A percentile compares a stretch with the other conserved stretches of the same genome.
These are phyloP conservation scores for Melanophora roralis DNA, from an alignment of 2,888 invertebrate species.

Conservation along the genomic window DNA sequence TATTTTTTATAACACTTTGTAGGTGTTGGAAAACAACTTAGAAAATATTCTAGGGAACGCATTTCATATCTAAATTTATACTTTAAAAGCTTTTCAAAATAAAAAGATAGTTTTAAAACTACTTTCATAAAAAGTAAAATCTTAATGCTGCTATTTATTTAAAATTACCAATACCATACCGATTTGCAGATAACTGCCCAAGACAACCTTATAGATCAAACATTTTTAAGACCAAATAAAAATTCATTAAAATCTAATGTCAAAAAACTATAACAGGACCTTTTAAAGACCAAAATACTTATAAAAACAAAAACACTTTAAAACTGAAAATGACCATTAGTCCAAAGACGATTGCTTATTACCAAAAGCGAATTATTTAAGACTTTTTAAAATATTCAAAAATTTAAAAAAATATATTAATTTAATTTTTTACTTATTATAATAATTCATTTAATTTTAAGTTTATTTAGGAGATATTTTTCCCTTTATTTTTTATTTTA, in stretches of 20 bases:
- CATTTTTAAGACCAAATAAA: conserved; percentile 29
- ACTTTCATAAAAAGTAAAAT: too few relatives aligned
- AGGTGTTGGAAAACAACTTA: too few relatives aligned
- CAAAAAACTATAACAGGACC: not conserved
- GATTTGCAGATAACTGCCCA: too few relatives aligned
- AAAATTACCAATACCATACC: not conserved
- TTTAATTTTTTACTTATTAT: not conserved
- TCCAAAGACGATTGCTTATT: conserved; percentile 16
- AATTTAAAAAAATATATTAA: too few relatives aligned
- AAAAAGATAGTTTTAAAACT: not conserved
- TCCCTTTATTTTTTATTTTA: not conserved
- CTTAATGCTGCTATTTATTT: conserved; percentile 52
- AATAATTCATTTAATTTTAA: not conserved
- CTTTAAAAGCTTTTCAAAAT: too few relatives aligned
- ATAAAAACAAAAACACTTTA: not conserved
- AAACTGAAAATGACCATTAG: conserved; percentile 13
- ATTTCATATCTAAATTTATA: too few relatives aligned
- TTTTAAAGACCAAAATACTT: not conserved
- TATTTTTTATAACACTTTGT: too few relatives aligned
- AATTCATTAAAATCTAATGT: not conserved
- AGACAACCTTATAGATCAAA: too few relatives aligned
- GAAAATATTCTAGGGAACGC: too few relatives aligned
- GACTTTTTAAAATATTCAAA: not conserved
- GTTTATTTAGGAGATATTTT: not conserved
- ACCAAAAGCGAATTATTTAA: not conserved